phyloP scores from a whole-genome alignment of 1,140 invertebrate genomes.

The Pseudomyrmex sp. region DNA sequence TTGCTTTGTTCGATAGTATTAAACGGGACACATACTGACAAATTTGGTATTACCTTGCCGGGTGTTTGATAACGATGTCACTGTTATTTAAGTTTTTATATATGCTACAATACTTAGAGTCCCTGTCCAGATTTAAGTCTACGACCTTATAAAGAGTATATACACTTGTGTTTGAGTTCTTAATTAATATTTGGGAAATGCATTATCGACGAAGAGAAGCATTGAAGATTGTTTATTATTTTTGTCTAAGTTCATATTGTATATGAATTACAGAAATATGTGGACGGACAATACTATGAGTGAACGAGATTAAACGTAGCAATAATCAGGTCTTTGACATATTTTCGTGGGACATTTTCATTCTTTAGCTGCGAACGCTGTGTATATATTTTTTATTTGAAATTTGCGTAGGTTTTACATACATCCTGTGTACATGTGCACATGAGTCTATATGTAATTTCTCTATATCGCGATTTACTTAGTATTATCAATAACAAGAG shows the following conservation, averaged over 20 bases:
- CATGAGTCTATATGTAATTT: too few species aligned
- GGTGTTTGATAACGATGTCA: conserved; percentile 44
- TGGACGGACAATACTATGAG: conserved; percentile 70
- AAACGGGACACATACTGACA: conserved; percentile 25
- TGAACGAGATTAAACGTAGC: conserved; percentile 29
- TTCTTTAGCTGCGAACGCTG: too few species aligned
- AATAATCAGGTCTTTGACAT: not conserved
- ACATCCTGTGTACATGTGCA: too few species aligned
- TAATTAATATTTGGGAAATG: conserved; percentile 63
- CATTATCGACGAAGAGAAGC: conserved; percentile 50
- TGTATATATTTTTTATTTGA: not conserved
- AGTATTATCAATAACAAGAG: too few species aligned
- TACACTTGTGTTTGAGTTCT: conserved; percentile 58
- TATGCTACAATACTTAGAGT: conserved; percentile 48
- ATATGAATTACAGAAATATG: conserved; percentile 71
- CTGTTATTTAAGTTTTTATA: conserved; percentile 53
- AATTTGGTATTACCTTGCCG: conserved; percentile 51
- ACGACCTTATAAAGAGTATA: conserved; percentile 32
- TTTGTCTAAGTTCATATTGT: conserved; percentile 67
- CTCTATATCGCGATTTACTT: too few species aligned
- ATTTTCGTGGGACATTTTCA: not conserved
- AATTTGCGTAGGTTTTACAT: too few species aligned
- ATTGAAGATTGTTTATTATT: conserved; percentile 70
- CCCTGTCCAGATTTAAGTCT: conserved; percentile 29
- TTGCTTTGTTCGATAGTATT: conserved; percentile 33